Evolutionary conservation across 2,888 invertebrate species (phyloP), one percentile per base, ranked within the genome.

Genomic region (Ischnura elegans): DNA sequence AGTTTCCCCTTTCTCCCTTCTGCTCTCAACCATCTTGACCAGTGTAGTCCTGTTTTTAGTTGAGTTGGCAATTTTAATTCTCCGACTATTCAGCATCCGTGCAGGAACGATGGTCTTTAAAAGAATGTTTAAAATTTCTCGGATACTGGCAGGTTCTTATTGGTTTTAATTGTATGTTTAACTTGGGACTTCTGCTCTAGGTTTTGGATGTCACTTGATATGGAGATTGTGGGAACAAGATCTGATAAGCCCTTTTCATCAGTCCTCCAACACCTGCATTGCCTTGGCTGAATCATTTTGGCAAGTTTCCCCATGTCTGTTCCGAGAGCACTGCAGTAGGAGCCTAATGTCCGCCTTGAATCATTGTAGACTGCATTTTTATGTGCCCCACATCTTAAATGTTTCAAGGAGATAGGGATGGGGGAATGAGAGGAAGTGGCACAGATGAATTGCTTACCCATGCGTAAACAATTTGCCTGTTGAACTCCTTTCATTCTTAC

Each of bases 121-220:
- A 36, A 51, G 55, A 43, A 86, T 10, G 45, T 5, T 42, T 61
- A 61, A 61, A 55, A 43, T 55, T 42, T 25, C 43, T 61, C 10
- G 42, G 13, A 66, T 42, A 42, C 19, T 36, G 42, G 29, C 21
- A 61, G 61, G 55, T 90, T 45, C 42, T 90, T 90, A 29, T 43
- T 43, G 90, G 90, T 43, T 90, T 51, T 25, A 61, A 61, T 61
- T 10, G 61, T 61, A 61, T 61, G 25, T 90, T 90, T 19, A 61
- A 90, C 43, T 76, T 90, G 43, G 55, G 61, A 90, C 61, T 61
- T 55, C 90, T 66, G 36, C 76, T 76, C n/a, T 29, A 61, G 90
- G 51, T 90, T 61, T 43, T 55, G 51, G 43, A 43, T 90, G 61
- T 90, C 90, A 45, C 61, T 90, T 90, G 90, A 61, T 43, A 61